Evolutionary conservation across 2,888 invertebrate genomes (phyloP), one percentile per base, ranked within the genome.

Genomic region (Aleiodes alternator): DNA sequence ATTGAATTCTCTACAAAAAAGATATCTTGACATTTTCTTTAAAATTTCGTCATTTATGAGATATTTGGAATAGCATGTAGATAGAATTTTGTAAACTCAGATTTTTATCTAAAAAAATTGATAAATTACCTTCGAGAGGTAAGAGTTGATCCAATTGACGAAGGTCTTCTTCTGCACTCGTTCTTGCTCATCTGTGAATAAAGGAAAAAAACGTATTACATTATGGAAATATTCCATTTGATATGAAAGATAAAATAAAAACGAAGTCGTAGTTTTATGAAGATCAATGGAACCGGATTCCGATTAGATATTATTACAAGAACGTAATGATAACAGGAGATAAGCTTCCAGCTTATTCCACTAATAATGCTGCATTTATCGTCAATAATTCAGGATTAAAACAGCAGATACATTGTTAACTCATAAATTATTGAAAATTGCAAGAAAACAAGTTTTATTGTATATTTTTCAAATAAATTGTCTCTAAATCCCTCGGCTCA

Each of bases 121-220:
- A 48, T 48, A 50, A 9, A 91, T 94, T 90, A 98, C 98, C 95
- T 98, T 97, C 87, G 94, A 95, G 87, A 98, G 93, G 92, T 98
- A 97, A 89, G 98, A 97, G 92, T 98, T 98, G 91, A 98, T 98
- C 98, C 98, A 98, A 91, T 98, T 98, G 86, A 98, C 97, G 90
- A 98, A 98, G 81, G 98, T 98, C 91, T 98, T 98, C 93, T 98
- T 98, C 91, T 98, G 98, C 83, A 98, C 98, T 90, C 98, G 94
- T 92, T 98, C 98, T 92, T 98, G 98, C 92, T 98, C 98, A 94
- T 98, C 98, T 98, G 95, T 61, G 29, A 50, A 48, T 23, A 50
- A 29, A 48, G 12, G 23, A 66, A 66, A 66, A 23, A 50, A 16
- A 48, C 23, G 31, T 59, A 12, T 59, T 34, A 11, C 9, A 31